Evolutionary conservation across 2,797 vertebrate species (phyloP), one percentile per base, ranked within the genome.

Genomic region (Macroramphosus scolopax): DNA sequence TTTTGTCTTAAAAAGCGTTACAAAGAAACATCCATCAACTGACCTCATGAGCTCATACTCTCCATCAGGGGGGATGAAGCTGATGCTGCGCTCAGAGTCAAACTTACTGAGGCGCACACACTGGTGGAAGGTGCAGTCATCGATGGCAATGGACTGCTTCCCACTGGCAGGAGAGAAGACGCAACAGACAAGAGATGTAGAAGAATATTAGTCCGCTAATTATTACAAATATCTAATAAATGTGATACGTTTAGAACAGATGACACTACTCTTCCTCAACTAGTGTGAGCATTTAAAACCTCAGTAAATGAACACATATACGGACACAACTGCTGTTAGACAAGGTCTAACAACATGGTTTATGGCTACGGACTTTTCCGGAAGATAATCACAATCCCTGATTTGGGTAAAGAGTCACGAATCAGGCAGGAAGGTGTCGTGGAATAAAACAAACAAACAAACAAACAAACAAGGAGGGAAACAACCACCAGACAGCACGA

Each of bases 31-130:
- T 22, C 6, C n/a, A 22, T 22, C 5, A 10, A 26, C 83, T 52
- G 61, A 97, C 97, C 97, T 97, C 97, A 99, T 99, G 63, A 99
- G 94, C 83, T 99, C 96, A 72, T 97, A 99, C 59, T 98, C 97
- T 78, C 97, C 96, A 60, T 99, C 97, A 1, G 97, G 97, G 11
- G 97, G 97, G 78, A 99, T 99, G 88, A 99, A 99, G 83, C 97
- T 99, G 90, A 99, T 99, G 88, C 97, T 99, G 42, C 97, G 92
- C 88, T 99, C 97, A 0, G 96, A 98, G 86, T 99, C 97, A 61
- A 98, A 98, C 85, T 98, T 99, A 89, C 97, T 99, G 85, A 99
- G 90, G 16, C 91, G 90, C 61, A 92, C 91, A 35, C 91, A 92
- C 76, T 92, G 91, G 68, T 92, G 89, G 78, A 92, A 92, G 49